A percentile compares a stretch with the other conserved stretches of the same genome.
Evolutionary conservation across 2,797 vertebrate genomes (phyloP).

Genomic region (Heteromormyrus szaboi): DNA sequence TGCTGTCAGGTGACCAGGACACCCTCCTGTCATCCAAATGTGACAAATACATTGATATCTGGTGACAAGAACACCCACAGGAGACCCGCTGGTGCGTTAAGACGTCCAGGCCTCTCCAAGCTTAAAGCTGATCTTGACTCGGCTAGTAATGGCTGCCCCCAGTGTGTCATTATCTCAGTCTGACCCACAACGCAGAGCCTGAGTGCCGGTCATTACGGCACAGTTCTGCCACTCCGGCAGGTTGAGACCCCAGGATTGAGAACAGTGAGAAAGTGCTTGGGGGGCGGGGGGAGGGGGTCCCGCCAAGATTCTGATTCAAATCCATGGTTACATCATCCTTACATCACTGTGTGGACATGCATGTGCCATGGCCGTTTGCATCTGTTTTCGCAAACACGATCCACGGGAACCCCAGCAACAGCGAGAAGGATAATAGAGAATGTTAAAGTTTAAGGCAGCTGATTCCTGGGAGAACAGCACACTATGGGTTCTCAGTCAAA

Average conservation of each 20-base stretch:
- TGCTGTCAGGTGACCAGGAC: not conserved
- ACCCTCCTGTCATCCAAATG: not conserved
- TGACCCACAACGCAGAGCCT: not conserved
- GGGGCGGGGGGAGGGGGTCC: not conserved
- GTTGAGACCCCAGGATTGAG: not conserved
- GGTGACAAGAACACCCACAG: not conserved
- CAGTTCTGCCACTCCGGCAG: not conserved
- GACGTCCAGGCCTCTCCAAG: constrained; percentile 21
- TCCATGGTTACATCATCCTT: not conserved
- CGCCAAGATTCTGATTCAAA: not conserved
- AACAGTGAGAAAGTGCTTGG: not conserved
- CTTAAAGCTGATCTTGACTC: not conserved
- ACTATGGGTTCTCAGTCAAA: not conserved
- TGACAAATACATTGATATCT: not conserved
- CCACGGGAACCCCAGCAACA: not conserved
- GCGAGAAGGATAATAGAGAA: not conserved
- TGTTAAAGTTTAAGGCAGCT: not conserved
- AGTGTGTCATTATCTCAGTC: constrained; percentile 1
- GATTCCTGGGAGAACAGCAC: not conserved
- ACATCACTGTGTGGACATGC: not conserved
- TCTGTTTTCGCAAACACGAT: not conserved
- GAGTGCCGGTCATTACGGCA: not conserved
- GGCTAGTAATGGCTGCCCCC: not conserved
- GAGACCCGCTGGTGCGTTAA: not conserved
- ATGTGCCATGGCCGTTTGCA: not conserved